phyloP scores from a whole-genome alignment of 2,888 invertebrate species.

The Heliconius erato region DNA sequence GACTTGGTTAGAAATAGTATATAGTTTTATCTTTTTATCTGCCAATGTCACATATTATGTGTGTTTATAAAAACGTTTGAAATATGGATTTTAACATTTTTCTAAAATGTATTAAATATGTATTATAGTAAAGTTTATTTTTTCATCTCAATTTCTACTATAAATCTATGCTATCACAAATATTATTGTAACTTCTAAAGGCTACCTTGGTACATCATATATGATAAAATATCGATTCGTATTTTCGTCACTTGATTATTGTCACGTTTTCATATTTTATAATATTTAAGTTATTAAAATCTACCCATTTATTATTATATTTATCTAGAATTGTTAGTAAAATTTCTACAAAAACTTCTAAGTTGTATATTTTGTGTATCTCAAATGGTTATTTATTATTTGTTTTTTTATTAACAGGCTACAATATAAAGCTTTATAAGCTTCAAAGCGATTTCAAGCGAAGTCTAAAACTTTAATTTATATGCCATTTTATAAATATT shows the following conservation, averaged over 20 bases:
- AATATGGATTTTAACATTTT: no score
- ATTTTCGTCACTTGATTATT: conserved; percentile 55
- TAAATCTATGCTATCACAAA: conserved; percentile 46
- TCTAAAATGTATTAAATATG: not conserved
- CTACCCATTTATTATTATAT: not conserved
- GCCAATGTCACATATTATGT: not conserved
- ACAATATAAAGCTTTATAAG: conserved; percentile 13
- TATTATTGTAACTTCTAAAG: conserved; percentile 40
- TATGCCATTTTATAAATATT: not conserved
- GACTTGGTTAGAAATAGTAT: not conserved
- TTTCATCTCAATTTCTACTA: conserved; percentile 19
- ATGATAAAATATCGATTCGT: conserved; percentile 33
- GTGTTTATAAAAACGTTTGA: no score
- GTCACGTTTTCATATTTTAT: conserved; percentile 52
- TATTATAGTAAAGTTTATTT: not conserved
- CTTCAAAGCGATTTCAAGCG: conserved; percentile 12
- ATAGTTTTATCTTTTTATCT: not conserved
- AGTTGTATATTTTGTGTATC: conserved; percentile 20
- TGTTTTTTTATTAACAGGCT: not conserved
- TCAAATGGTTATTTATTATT: not conserved
- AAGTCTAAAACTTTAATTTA: not conserved
- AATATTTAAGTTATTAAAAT: conserved; percentile 25
- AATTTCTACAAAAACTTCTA: conserved; percentile 42
- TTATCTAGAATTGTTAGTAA: conserved; percentile 30
- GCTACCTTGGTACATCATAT: conserved; percentile 30